Conservation (phyloP, 2,113 vertebrate genomes). For the Hippocampus zosterae region DNA sequence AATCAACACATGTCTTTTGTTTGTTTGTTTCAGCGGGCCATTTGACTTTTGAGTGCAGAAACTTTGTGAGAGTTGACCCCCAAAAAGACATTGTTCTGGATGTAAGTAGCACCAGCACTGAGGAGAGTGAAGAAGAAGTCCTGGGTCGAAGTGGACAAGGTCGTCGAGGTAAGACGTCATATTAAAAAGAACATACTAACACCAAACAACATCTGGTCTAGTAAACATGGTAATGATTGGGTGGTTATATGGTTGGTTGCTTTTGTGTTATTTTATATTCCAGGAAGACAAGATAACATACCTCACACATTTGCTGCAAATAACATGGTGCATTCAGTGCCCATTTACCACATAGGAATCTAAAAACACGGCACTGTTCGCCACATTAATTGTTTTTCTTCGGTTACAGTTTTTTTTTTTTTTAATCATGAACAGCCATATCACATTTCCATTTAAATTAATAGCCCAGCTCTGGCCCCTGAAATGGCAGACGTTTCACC, state of each 20-base stretch:
- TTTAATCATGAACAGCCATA: too few species aligned
- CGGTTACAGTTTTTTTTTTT: too few species aligned
- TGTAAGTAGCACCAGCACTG: slow-evolving; percentile 95
- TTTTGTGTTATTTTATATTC: not conserved
- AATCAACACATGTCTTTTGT: not conserved
- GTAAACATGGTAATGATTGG: not conserved
- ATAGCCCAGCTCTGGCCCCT: too few species aligned
- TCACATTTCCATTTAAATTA: too few species aligned
- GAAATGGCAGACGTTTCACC: too few species aligned
- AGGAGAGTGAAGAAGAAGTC: slow-evolving; percentile 83
- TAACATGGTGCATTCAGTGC: too few species aligned
- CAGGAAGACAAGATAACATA: too few species aligned
- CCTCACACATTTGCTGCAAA: too few species aligned
- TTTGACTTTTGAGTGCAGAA: slow-evolving; percentile 95
- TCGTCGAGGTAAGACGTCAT: slow-evolving; percentile 61
- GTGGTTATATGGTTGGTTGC: not conserved
- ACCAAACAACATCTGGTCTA: not conserved
- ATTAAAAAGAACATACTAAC: not conserved
- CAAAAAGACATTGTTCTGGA: slow-evolving; percentile 98
- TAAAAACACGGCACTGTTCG: too few species aligned
- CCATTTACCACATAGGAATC: too few species aligned
- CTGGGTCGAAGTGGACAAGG: slow-evolving; percentile 69
- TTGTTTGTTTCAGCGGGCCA: slow-evolving; percentile 81
- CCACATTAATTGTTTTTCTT: too few species aligned
- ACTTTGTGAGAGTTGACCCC: slow-evolving; percentile 95